Percentiles rank a stretch among this genome's conserved stretches.
Evolutionary conservation across 1,140 invertebrate genomes (phyloP).

Genomic region (Drosophila burlai): DNA sequence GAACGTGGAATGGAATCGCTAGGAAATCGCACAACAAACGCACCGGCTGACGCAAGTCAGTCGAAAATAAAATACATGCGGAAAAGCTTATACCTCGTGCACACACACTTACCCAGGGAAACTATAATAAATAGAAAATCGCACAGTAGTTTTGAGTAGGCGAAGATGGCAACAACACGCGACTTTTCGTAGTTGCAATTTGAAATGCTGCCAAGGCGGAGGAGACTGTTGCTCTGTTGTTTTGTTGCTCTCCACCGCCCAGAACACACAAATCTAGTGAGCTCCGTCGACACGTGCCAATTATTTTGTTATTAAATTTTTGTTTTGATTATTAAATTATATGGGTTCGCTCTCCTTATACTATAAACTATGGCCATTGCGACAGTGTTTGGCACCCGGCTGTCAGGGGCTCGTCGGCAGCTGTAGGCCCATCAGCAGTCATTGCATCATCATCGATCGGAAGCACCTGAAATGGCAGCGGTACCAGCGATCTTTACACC

Average conservation of each 20-base stretch:
- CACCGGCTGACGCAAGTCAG: constrained; percentile 53
- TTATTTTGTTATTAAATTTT: constrained; percentile 11
- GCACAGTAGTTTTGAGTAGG: constrained; percentile 10
- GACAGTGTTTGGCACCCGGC: constrained; percentile 22
- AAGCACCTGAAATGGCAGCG: constrained; percentile 20
- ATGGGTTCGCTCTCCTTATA: constrained; percentile 49
- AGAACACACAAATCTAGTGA: constrained; percentile 27
- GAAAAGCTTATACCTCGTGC: constrained; percentile 51
- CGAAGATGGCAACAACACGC: constrained; percentile 38
- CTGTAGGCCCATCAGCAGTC: constrained; percentile 19
- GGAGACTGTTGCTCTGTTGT: constrained; percentile 8
- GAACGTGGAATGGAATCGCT: constrained; percentile 36
- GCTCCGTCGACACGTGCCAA: constrained; percentile 47
- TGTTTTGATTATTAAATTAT: constrained; percentile 39
- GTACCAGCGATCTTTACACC: constrained; percentile 12
- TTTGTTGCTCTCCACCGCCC: constrained; percentile 7
- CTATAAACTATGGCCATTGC: constrained; percentile 34
- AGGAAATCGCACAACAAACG: constrained; percentile 38
- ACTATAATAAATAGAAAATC: constrained; percentile 34
- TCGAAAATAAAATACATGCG: constrained; percentile 57
- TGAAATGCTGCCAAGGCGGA: constrained; percentile 54
- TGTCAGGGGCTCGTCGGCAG: constrained; percentile 36
- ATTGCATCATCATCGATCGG: constrained; percentile 55
- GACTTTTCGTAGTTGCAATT: constrained; percentile 31
- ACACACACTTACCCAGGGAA: not conserved